phyloP scores from a whole-genome alignment of 2,113 vertebrate genomes.

The Datnioides undecimradiatus region DNA sequence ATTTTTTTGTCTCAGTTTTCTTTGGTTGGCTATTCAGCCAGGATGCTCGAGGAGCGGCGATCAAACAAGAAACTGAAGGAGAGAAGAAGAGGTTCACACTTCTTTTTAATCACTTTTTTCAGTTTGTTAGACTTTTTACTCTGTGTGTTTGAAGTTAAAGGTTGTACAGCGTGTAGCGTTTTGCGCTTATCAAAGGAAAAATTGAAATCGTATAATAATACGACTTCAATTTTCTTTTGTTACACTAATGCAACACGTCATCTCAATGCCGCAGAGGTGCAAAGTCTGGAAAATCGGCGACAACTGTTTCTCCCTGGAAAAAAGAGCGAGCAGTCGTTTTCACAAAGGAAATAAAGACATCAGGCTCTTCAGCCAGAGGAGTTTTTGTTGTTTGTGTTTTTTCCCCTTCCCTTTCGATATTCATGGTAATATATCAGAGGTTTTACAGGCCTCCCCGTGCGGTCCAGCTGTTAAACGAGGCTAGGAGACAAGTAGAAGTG shows the following conservation, averaged over 20 bases:
- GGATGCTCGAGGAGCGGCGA: not conserved
- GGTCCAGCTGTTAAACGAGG: constrained; percentile 65
- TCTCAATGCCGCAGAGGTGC: constrained; percentile 39
- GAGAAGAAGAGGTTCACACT: not conserved
- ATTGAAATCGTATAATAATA: constrained; percentile 1
- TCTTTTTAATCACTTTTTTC: not conserved
- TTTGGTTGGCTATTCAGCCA: not conserved
- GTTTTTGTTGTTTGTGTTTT: constrained; percentile 53
- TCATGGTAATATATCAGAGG: constrained; percentile 48
- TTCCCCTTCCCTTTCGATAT: constrained; percentile 21
- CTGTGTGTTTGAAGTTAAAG: constrained; percentile 19
- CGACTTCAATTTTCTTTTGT: constrained; percentile 26
- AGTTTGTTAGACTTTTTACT: not conserved
- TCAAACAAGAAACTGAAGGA: not conserved
- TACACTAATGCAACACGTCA: constrained; percentile 21
- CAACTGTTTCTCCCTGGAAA: constrained; percentile 6
- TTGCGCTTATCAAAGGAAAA: not conserved
- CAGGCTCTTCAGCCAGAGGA: constrained; percentile 26
- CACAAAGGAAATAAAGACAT: constrained; percentile 45
- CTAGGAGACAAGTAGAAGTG: constrained; percentile 44
- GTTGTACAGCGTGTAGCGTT: not conserved
- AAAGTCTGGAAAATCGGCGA: constrained; percentile 45
- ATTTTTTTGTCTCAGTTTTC: not conserved
- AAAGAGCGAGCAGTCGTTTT: not conserved
- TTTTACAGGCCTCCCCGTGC: constrained; percentile 64